Base-by-base conservation (phyloP, 2,888 invertebrate genomes). In the Platypus cylindrus region DNA sequence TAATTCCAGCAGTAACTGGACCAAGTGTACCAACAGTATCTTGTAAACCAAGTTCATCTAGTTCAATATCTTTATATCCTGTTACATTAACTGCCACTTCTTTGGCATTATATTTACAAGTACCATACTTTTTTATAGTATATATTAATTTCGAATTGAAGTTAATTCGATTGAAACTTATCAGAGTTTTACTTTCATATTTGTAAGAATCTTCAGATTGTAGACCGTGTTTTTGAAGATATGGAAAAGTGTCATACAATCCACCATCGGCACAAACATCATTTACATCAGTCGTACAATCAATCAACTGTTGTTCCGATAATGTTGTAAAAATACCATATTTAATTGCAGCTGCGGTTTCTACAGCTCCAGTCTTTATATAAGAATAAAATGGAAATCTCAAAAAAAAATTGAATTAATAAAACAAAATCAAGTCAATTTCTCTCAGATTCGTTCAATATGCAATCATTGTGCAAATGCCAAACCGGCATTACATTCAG, bases 211-310 rank as follows among this genome's bases (percentile, higher is more conserved):
- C 8, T 39, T 48, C 50, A 9, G 40, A 18, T 30, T 36, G 34
- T 14, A 50, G 41, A 25, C 48, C 48, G 17, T 44, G 13, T 16
- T 43, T 22, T 15, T 37, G 18, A 12, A 49, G 25, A 32, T 48
- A 50, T 4, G 41, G 29, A 29, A 46, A 43, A n/a, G 45, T 44
- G 3, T 22, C 11, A 2, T 41, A 30, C 36, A 40, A 41, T 13
- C 17, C 25, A 16, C 48, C 48, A 17, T 47, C 49, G 17, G 29
- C 13, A 16, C 47, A 48, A 8, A 46, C 48, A 3, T 9, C 3
- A 14, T 43, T 44, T 5, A 36, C 14, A 3, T 32, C 15, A 22
- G 33, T 38, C 12, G 34, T 26, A 31, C 45, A 45, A 25, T 45
- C 45, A 8, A 45, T 24, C 20, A 45, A 25, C 23, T 40, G 31